Evolutionary conservation across 2,797 vertebrate species (phyloP).

Genomic region (Epinephelus coioides): DNA sequence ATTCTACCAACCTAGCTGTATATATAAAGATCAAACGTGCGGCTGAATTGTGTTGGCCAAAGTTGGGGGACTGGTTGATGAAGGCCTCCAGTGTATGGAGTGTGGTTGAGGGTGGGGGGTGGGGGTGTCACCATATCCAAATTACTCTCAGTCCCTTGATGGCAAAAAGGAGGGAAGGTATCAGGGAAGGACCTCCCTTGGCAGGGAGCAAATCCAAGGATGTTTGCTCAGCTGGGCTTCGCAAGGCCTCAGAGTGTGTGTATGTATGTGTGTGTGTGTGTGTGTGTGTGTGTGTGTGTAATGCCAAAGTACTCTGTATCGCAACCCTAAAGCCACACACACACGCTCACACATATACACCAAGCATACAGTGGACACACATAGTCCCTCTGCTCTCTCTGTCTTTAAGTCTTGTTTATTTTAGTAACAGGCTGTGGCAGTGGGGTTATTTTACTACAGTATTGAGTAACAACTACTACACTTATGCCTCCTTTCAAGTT

Average conservation of each 20-base stretch:
- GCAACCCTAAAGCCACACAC: conserved; percentile 54
- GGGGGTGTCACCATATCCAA: conserved; percentile 64
- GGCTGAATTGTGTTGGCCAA: conserved; percentile 76
- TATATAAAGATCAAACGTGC: conserved; percentile 85
- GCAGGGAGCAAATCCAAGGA: conserved; percentile 73
- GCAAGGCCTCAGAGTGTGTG: conserved; percentile 66
- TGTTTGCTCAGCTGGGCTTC: conserved; percentile 89
- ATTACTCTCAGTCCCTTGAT: conserved; percentile 74
- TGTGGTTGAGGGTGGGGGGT: conserved; percentile 60
- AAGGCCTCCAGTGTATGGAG: conserved; percentile 78
- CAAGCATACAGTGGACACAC: conserved; percentile 69
- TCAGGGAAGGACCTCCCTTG: conserved; percentile 71
- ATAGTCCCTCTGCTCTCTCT: conserved; percentile 58
- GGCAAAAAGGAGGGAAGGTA: conserved; percentile 65
- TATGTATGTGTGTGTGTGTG: conserved; percentile 54
- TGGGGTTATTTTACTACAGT: conserved; percentile 83
- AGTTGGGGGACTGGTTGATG: conserved; percentile 64
- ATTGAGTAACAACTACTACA: conserved; percentile 84
- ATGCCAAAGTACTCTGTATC: conserved; percentile 53
- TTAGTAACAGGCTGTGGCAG: conserved; percentile 86
- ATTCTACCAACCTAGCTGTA: conserved; percentile 81
- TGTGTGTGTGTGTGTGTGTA: conserved; percentile 25
- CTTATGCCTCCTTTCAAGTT: conserved; percentile 80
- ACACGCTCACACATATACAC: conserved; percentile 46
- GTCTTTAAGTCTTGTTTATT: conserved; percentile 81